Evolutionary conservation across 2,797 vertebrate genomes (phyloP).

Genomic region (Discoglossus pictus): DNA sequence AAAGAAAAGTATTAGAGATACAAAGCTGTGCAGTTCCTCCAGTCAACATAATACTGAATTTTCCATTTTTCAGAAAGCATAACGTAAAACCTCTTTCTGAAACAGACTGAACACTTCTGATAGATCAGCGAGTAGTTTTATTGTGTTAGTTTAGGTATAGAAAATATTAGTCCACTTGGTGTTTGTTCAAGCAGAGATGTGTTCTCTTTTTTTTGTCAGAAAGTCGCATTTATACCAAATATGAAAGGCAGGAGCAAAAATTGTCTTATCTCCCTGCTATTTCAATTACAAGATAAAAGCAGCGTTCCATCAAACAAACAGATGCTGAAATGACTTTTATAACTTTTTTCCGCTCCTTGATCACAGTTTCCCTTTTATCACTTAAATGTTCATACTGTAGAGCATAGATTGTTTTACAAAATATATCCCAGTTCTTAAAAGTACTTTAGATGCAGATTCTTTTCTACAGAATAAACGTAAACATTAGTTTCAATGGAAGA

Average conservation of each 20-base stretch:
- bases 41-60: neutral
- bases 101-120: neutral
- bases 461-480: too few species aligned
- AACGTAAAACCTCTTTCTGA: conserved; percentile 5
- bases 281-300: neutral
- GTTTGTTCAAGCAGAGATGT: conserved; percentile 10
- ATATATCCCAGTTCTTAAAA: too few species aligned
- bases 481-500: too few species aligned
- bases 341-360: neutral
- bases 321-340: neutral
- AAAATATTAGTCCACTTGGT: conserved; percentile 13
- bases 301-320: neutral
- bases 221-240: neutral
- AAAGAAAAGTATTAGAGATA: neutral
- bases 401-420: too few species aligned
- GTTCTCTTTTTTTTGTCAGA: conserved; percentile 11
- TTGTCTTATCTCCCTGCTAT: conserved; percentile 1
- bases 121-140: neutral
- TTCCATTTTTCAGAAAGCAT: conserved; percentile 14
- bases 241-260: neutral
- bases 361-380: neutral
- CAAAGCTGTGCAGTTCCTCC: neutral
- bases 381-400: too few species aligned
- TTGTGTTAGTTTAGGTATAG: neutral
- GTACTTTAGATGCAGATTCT: too few species aligned